Conservation (phyloP, 2,888 invertebrate species). For the Torymus auratus region DNA sequence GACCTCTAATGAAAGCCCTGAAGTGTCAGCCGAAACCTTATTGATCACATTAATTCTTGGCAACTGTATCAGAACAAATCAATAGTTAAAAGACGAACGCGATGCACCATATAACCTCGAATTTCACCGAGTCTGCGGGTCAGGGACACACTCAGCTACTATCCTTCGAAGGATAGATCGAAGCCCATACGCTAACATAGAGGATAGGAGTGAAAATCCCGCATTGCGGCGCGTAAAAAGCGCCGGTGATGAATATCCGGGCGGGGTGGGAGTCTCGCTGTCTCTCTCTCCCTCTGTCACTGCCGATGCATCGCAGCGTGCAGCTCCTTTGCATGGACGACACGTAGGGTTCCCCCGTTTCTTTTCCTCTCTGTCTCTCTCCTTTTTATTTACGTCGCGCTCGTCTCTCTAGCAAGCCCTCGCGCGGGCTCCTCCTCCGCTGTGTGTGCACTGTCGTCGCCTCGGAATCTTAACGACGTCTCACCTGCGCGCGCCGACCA, state of each 20-base stretch:
- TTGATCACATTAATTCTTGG: no score
- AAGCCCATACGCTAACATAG: not conserved
- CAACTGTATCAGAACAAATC: no score
- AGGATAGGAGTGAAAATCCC: conserved; percentile 8
- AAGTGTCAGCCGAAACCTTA: no score
- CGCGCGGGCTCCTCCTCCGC: conserved; percentile 58
- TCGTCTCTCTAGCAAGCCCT: conserved; percentile 2
- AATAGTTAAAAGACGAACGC: no score
- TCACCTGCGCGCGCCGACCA: conserved; percentile 32
- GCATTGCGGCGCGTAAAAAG: conserved; percentile 42
- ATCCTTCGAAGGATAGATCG: not conserved
- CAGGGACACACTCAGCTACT: not conserved
- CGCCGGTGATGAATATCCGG: conserved; percentile 48
- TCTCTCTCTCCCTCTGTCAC: not conserved
- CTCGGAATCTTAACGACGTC: conserved; percentile 64
- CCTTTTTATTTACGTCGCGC: conserved; percentile 8
- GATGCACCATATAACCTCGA: no score
- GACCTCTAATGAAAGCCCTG: no score
- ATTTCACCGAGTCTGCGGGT: not conserved
- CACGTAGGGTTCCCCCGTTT: conserved; percentile 40
- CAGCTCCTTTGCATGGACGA: conserved; percentile 30
- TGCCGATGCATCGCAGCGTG: not conserved
- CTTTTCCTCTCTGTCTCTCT: conserved; percentile 17
- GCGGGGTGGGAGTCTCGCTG: not conserved
- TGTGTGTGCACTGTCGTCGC: conserved; percentile 56